phyloP scores from a whole-genome alignment of 1,140 invertebrate species.

The Philaenus spumarius region DNA sequence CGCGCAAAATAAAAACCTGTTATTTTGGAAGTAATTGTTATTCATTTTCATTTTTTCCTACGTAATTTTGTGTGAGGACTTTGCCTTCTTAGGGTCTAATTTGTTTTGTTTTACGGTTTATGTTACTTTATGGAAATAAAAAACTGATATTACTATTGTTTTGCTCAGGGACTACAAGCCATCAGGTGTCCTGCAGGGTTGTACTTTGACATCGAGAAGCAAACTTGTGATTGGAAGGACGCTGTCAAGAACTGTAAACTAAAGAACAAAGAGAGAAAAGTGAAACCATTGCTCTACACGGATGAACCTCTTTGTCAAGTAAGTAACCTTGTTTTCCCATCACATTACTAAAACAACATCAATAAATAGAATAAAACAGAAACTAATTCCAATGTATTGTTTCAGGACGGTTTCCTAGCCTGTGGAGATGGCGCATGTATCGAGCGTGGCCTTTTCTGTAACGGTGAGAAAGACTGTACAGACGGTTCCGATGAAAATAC shows the following conservation, averaged over 20 bases:
- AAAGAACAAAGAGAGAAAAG: conserved; percentile 84
- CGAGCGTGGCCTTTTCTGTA: conserved; percentile 86
- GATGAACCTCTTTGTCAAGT: conserved; percentile 78
- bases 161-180: conserved; percentile 73
- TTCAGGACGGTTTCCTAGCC: conserved; percentile 71
- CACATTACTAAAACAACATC: not conserved
- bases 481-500: conserved; percentile 89
- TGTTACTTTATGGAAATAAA: no score
- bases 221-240: conserved; percentile 93
- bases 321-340: conserved; percentile 10
- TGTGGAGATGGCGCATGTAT: conserved; percentile 83
- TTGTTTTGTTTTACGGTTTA: not conserved
- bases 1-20: no score
- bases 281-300: conserved; percentile 81
- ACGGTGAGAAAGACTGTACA: conserved; percentile 82
- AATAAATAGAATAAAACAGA: not conserved
- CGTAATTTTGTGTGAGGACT: no score
- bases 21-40: no score
- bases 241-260: conserved; percentile 88
- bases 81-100: not conserved
- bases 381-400: not conserved
- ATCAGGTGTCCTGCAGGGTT: conserved; percentile 88
- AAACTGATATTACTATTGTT: no score
- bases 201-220: conserved; percentile 92
- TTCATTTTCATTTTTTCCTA: no score